Base-by-base conservation (phyloP, 1,140 invertebrate genomes). In the Lanistes nyassanus region DNA sequence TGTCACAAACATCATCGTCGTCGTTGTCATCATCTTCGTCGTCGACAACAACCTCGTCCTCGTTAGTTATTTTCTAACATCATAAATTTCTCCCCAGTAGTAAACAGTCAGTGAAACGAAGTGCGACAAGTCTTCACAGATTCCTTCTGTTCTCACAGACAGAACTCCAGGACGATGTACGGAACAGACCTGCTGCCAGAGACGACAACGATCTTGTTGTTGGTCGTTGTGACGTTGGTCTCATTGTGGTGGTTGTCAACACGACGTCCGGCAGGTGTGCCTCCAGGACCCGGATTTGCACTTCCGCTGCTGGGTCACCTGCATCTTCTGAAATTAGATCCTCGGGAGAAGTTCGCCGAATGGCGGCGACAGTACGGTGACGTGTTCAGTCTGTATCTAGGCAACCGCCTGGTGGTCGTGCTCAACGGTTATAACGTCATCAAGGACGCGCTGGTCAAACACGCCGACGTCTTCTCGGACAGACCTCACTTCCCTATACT, bases 371-470 rank as follows among this genome's bases (percentile, higher is more conserved):
- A 69, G 39, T 79, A 82, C 70, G 82, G 82, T 16, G 79, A 83
- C 31, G 67, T 83, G 16, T 82, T 80, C 66, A 78, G 77, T 53
- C 19, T 83, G 9, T 80, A 79, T 56, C 68, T 80, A 16, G 82
- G 78, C 19, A 36, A 51, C 34, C 70, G 76, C 5, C 71, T 80
- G 31, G 76, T 76, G 16, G 78, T 83, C 11, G 74, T 81, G 0
- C 29, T 83, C 4, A 83, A 81, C 74, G 76, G 81, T 7, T 81
- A 76, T 42, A 76, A 80, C 16, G 69, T 69, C 19, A 76, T 83
- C 4, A 74, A 78, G 36, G 80, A 83, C 13, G 79, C 82, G 0
- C 62, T 83, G 29, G 76, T 81, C 5, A 83, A 79, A 64, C 76
- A 80, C 29, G 79, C 76, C 42, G 74, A 78, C 19, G 26, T 76